Percentiles rank a stretch among this genome's conserved stretches.
These are phyloP conservation scores for Frankliniella fusca DNA, from an alignment of 2,888 invertebrate genomes.

Conservation along the genomic window DNA sequence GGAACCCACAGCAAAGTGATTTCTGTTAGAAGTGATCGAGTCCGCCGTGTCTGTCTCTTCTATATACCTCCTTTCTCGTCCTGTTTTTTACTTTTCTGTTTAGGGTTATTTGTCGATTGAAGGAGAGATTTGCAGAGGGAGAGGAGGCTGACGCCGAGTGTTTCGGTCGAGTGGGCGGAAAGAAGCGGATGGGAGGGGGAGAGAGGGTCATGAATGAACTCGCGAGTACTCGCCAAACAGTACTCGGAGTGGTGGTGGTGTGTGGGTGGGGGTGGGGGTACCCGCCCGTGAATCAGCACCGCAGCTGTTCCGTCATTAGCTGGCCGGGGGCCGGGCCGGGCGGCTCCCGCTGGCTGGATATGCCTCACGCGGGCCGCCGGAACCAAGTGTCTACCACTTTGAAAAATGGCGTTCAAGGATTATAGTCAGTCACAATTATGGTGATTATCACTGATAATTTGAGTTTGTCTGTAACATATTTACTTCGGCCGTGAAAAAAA, in stretches of 20 bases:
- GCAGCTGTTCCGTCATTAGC: not conserved
- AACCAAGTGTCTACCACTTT: too few species aligned
- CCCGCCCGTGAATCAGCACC: not conserved
- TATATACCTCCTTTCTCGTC: too few species aligned
- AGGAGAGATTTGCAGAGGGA: not conserved
- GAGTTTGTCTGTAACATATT: too few species aligned
- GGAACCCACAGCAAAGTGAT: too few species aligned
- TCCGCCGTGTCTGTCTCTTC: too few species aligned
- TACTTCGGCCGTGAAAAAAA: too few species aligned
- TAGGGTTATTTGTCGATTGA: not conserved
- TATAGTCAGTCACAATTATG: too few species aligned
- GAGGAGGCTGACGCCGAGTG: not conserved
- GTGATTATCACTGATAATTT: too few species aligned
- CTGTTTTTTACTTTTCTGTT: too few species aligned
- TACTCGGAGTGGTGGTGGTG: not conserved
- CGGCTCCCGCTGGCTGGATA: not conserved
- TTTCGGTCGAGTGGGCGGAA: not conserved
- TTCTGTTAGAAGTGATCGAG: too few species aligned
- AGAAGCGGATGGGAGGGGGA: too few species aligned
- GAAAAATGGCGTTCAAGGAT: too few species aligned
- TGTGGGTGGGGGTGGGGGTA: not conserved
- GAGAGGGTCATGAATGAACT: conserved; percentile 2
- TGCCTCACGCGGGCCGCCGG: not conserved
- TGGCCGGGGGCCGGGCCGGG: not conserved
- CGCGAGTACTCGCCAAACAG: conserved; percentile 23